Evolutionary conservation across 2,888 invertebrate genomes (phyloP).

Genomic region (Amiota communis): DNA sequence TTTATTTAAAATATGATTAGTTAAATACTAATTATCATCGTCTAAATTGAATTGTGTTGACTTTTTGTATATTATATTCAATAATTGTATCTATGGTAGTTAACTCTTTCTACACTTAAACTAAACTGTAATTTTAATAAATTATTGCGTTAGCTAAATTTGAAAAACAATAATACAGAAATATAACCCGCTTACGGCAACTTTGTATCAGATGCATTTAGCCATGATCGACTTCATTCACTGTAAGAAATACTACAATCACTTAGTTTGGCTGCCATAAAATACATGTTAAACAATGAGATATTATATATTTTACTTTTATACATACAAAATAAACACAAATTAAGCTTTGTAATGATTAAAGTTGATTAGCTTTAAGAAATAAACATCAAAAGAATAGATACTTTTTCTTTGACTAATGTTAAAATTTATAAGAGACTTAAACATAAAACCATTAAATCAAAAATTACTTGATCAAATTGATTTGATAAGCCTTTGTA

Average conservation of each 20-base stretch:
- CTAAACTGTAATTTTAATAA: background rate
- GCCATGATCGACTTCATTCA: background rate
- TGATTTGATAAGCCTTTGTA: no score
- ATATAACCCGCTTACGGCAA: background rate
- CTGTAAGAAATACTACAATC: background rate
- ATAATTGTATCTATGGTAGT: no score
- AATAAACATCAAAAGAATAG: background rate
- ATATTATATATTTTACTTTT: background rate
- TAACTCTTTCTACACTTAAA: no score
- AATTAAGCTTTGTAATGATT: background rate
- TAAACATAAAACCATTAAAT: no score
- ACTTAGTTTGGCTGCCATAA: background rate
- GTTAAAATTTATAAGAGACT: no score
- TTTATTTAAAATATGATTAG: no score
- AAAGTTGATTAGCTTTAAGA: background rate
- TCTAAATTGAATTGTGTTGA: no score
- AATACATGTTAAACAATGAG: background rate
- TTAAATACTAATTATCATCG: no score
- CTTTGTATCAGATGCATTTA: background rate
- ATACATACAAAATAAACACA: background rate
- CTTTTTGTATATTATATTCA: no score
- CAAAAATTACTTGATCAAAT: no score
- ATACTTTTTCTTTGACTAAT: background rate
- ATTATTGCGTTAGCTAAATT: conserved; percentile 5
- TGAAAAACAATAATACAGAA: background rate